Base-by-base conservation (phyloP, 2,888 invertebrate species). In the Chalcosyrphus nemorum region DNA sequence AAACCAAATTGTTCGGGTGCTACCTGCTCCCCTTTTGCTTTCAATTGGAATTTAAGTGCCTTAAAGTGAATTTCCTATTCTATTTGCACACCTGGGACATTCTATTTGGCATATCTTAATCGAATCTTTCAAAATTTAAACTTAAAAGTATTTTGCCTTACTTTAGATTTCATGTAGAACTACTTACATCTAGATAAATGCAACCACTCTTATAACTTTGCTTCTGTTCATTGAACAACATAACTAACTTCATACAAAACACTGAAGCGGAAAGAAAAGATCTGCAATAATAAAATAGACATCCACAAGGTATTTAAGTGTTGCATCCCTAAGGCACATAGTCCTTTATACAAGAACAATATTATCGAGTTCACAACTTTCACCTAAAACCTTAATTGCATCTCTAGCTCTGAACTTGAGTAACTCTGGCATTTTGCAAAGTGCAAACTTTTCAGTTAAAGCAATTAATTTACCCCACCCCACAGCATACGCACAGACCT, bases 361-460 rank as follows among this genome's bases (percentile, higher is more conserved):
- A 38, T 35, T 54, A 61, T 52, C 41, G 21, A 52, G 52, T 43
- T 72, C 52, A 32, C 32, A 19, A 50, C 27, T 71, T 63, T 52
- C 9, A 13, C 32, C 19, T n/a, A 17, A 21, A 21, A 47, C 27
- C 17, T 41, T 52, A 72, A 72, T 72, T 61, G 43, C 43, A 63
- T n/a, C 27, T 32, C 41, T 45, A 63, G 7, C 27, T 32, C 41
- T 45, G 47, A 74, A 65, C 63, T 56, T 74, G 45, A 47, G 74
- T 17, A 38, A 35, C 19, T 35, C 17, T 21, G 35, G 41, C 52
- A 61, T 54, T 74, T 56, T 74, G 32, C 17, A 24, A 63, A 59
- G 50, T 68, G 9, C 52, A 24, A 70, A 59, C 56, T 71, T 54
- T 81, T 65, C 38, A 65, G 70, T 63, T 76, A 65, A 71, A 76